phyloP scores from a whole-genome alignment of 2,797 vertebrate genomes.

The Pseudopleuronectes americanus region DNA sequence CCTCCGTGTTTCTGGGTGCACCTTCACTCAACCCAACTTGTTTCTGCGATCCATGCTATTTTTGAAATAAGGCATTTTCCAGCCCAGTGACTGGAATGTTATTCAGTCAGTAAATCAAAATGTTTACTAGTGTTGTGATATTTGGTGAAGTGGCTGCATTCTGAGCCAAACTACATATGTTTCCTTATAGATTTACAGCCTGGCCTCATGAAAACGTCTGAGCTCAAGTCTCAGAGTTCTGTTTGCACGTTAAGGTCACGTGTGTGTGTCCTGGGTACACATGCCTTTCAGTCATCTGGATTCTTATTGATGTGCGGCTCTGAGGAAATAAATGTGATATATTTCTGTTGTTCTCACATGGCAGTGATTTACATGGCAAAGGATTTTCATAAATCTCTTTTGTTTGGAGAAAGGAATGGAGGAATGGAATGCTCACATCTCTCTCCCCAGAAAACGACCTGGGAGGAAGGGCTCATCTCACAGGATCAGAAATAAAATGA shows the following conservation, averaged over 20 bases:
- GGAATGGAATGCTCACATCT: constrained; percentile 12
- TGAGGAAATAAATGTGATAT: constrained; percentile 29
- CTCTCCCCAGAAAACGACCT: not conserved
- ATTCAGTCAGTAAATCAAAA: constrained; percentile 47
- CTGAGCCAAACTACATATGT: constrained; percentile 7
- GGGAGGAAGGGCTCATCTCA: constrained; percentile 29
- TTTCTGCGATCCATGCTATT: constrained; percentile 7
- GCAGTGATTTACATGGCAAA: constrained; percentile 9
- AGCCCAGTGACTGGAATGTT: constrained; percentile 46
- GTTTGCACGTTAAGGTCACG: not conserved
- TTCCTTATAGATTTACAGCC: constrained; percentile 38
- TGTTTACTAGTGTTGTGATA: constrained; percentile 38
- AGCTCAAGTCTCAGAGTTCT: constrained; percentile 11
- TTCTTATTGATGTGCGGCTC: constrained; percentile 30
- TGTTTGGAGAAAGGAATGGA: constrained; percentile 27
- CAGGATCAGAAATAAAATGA: constrained; percentile 16
- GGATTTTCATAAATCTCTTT: constrained; percentile 37
- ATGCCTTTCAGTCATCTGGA: constrained; percentile 35
- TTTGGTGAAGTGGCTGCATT: constrained; percentile 23
- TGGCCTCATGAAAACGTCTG: constrained; percentile 43
- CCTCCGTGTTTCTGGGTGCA: not conserved
- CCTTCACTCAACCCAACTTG: constrained; percentile 12
- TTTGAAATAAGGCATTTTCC: constrained; percentile 23
- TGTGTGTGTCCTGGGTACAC: constrained; percentile 4
- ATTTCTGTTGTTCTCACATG: constrained; percentile 34